Evolutionary conservation across 2,888 invertebrate species (phyloP).

Genomic region (Orthosia cruda): DNA sequence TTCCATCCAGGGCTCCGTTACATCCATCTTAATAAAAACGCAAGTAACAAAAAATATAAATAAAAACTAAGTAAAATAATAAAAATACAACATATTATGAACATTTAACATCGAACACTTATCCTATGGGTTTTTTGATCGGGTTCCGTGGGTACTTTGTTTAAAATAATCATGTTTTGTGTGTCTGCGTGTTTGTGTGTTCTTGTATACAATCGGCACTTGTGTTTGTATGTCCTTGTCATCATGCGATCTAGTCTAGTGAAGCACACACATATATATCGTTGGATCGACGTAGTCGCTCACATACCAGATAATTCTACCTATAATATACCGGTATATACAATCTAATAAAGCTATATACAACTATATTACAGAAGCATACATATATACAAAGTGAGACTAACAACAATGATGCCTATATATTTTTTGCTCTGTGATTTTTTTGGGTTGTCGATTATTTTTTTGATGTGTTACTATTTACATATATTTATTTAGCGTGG

Average conservation of each 20-base stretch:
- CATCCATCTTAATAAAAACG: conserved; percentile 74
- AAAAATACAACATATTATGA: conserved; percentile 74
- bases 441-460: conserved; percentile 34
- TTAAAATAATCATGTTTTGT: conserved; percentile 73
- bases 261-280: conserved; percentile 85
- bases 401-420: conserved; percentile 62
- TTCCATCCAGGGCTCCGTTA: conserved; percentile 89
- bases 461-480: conserved; percentile 63
- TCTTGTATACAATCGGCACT: conserved; percentile 72
- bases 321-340: conserved; percentile 64
- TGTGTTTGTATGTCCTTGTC: conserved; percentile 78
- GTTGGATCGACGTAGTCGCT: conserved; percentile 85
- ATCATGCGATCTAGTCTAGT: conserved; percentile 86
- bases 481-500: conserved; percentile 63
- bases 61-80: conserved; percentile 64
- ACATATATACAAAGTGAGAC: conserved; percentile 73
- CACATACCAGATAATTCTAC: conserved; percentile 89
- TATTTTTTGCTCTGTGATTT: conserved; percentile 40
- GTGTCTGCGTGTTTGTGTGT: conserved; percentile 77
- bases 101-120: conserved; percentile 85
- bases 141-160: conserved; percentile 64
- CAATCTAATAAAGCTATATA: conserved; percentile 78
- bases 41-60: conserved; percentile 74
- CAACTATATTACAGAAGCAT: conserved; percentile 79
- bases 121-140: conserved; percentile 70